Evolutionary conservation across 1,140 invertebrate species (phyloP).

Genomic region (Drosophila santomea): DNA sequence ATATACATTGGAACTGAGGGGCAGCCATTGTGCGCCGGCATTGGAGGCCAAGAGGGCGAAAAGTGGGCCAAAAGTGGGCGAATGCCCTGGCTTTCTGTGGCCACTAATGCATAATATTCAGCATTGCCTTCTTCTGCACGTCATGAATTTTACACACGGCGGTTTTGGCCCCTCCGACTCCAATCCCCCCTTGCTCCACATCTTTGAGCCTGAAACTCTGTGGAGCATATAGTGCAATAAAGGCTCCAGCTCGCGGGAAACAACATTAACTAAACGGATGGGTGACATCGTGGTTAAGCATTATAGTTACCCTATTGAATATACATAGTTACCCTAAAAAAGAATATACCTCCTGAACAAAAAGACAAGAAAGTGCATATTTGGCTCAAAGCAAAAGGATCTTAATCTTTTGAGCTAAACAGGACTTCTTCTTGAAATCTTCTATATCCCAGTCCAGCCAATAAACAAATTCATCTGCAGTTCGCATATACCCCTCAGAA

Average conservation of each 20-base stretch:
- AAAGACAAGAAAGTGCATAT: too few species aligned
- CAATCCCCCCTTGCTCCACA: background rate
- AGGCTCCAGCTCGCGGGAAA: background rate
- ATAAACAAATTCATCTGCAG: background rate
- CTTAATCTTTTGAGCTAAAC: background rate
- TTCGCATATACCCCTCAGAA: background rate
- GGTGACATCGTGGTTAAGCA: background rate
- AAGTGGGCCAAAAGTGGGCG: background rate
- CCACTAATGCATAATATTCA: conserved; percentile 77
- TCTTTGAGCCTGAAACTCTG: conserved; percentile 12
- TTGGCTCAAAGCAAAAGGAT: too few species aligned
- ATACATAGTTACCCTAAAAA: conserved; percentile 3
- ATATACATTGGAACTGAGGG: conserved; percentile 53
- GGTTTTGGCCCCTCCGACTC: conserved; percentile 10
- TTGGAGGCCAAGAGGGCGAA: conserved; percentile 5
- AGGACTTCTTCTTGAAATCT: too few species aligned
- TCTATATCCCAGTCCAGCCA: background rate
- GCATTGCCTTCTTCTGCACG: conserved; percentile 72
- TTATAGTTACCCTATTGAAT: conserved; percentile 7
- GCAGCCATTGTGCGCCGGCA: conserved; percentile 40
- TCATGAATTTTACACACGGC: conserved; percentile 72
- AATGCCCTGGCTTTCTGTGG: conserved; percentile 32
- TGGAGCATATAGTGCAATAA: conserved; percentile 10
- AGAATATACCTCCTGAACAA: background rate
- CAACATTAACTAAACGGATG: background rate